phyloP scores from a whole-genome alignment of 2,113 vertebrate genomes.

The Probosciger aterrimus region DNA sequence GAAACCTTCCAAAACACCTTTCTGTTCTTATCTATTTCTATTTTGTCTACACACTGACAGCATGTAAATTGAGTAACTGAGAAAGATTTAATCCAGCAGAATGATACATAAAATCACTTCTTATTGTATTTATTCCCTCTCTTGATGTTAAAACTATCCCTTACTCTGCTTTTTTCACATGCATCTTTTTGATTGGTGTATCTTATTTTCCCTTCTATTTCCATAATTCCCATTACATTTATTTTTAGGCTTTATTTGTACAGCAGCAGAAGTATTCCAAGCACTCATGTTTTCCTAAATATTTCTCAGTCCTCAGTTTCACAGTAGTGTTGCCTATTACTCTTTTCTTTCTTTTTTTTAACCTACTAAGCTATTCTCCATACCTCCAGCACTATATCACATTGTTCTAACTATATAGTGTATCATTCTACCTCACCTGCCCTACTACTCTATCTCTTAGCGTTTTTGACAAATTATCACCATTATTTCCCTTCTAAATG shows the following conservation, averaged over 20 bases:
- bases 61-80: background rate
- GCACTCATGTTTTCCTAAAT: background rate
- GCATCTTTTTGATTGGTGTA: background rate
- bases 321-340: background rate
- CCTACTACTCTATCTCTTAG: constrained; percentile 37
- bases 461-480: constrained; percentile 65
- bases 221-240: background rate
- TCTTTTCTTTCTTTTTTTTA: background rate
- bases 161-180: background rate
- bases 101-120: background rate
- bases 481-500: constrained; percentile 62
- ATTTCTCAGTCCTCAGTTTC: background rate
- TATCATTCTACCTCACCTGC: constrained; percentile 50
- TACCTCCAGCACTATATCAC: constrained; percentile 1
- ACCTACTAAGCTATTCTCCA: background rate
- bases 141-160: background rate
- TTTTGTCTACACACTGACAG: background rate
- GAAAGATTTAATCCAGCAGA: background rate
- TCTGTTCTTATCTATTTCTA: background rate
- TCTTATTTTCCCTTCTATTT: background rate
- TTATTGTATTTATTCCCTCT: background rate
- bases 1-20: background rate
- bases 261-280: background rate
- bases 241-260: background rate
- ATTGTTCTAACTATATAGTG: constrained; percentile 50